Conservation (phyloP, 2,113 vertebrate species). For the Recurvirostra avosetta region DNA sequence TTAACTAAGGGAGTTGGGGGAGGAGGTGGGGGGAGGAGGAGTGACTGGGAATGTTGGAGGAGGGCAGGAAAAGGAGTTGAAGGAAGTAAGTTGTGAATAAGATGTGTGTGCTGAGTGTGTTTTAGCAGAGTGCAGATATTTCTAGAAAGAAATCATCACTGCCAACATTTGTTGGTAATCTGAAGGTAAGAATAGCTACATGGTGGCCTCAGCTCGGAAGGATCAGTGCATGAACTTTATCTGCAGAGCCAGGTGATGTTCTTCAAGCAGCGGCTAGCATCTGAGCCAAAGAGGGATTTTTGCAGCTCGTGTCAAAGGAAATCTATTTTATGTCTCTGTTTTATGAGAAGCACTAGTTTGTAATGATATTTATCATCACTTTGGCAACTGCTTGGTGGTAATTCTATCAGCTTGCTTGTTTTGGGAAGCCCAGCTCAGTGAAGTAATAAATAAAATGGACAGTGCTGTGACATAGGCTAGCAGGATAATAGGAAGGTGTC, state of each 20-base stretch:
- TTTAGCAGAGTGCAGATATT: background rate
- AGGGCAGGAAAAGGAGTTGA: background rate
- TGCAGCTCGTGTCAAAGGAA: background rate
- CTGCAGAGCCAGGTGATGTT: background rate
- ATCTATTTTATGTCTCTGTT: background rate
- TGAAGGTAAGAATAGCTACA: background rate
- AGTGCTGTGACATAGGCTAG: background rate
- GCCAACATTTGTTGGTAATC: background rate
- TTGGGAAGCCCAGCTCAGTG: background rate
- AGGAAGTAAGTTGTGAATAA: background rate
- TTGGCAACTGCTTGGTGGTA: background rate
- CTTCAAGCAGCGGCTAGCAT: background rate
- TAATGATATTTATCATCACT: conserved; percentile 23
- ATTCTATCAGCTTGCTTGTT: background rate
- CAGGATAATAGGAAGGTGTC: background rate
- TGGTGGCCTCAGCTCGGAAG: background rate
- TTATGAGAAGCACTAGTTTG: background rate
- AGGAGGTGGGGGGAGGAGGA: accelerated
- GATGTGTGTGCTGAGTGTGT: background rate
- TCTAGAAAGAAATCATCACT: background rate
- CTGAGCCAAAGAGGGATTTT: conserved; percentile 13
- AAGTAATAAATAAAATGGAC: conserved; percentile 30
- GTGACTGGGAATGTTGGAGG: background rate
- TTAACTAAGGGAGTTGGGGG: background rate
- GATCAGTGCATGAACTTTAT: background rate